phyloP scores from a whole-genome alignment of 2,797 vertebrate species.

The Eidolon dupreanum region DNA sequence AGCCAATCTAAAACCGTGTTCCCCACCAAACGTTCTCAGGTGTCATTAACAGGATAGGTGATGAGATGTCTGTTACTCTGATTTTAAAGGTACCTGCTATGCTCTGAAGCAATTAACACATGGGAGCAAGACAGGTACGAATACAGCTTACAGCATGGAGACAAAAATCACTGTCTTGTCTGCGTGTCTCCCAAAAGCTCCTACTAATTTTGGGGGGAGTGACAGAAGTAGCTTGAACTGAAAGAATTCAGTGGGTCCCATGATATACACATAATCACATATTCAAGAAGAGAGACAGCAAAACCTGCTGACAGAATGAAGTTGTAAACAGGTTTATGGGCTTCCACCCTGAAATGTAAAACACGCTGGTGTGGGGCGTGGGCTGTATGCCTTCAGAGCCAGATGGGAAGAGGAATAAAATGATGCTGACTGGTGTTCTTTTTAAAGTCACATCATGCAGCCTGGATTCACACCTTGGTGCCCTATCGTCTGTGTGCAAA shows the following conservation, averaged over 20 bases:
- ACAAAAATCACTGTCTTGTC: slow-evolving; percentile 6
- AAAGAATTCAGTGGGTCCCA: not conserved
- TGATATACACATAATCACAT: not conserved
- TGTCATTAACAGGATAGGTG: not conserved
- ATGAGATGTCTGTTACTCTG: not conserved
- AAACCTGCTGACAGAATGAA: not conserved
- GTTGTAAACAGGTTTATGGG: not conserved
- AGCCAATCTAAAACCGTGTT: not conserved
- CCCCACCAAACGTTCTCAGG: not conserved
- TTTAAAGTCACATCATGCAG: not conserved
- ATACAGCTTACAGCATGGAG: not conserved
- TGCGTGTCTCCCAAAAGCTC: not conserved
- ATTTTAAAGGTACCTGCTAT: not conserved
- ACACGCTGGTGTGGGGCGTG: rapidly evolving
- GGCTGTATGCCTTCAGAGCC: not conserved
- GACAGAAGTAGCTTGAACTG: not conserved
- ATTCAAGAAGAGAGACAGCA: not conserved
- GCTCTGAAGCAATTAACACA: not conserved
- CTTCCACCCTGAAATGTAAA: not conserved
- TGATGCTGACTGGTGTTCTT: not conserved
- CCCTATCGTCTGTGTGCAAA: not conserved
- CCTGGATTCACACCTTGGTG: not conserved
- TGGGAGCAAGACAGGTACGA: not conserved
- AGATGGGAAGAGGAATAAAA: not conserved
- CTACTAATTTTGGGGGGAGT: not conserved